Conservation (phyloP, 1,140 invertebrate species). For the Diorhabda carinulata region DNA sequence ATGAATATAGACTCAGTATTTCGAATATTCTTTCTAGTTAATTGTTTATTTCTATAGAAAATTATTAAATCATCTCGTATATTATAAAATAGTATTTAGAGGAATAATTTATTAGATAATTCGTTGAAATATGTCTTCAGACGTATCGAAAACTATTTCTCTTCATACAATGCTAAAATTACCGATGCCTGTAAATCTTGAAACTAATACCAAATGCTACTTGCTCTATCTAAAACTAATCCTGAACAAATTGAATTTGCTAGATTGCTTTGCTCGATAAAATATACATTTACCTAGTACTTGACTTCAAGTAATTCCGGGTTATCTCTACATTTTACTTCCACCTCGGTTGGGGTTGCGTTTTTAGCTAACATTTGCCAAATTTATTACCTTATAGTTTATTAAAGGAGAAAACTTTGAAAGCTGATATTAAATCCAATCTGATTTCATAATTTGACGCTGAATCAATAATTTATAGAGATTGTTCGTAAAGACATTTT, state of each 20-base stretch:
- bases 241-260: constrained; percentile 48
- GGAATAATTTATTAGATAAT: too few relatives aligned
- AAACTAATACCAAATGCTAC: constrained; percentile 41
- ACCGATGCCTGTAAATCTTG: constrained; percentile 32
- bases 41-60: too few relatives aligned
- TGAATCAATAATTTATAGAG: neutral
- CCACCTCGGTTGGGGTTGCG: constrained; percentile 18
- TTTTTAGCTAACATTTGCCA: constrained; percentile 17
- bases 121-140: too few relatives aligned
- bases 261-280: constrained; percentile 48
- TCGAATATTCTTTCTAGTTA: too few relatives aligned
- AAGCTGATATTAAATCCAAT: neutral
- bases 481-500: neutral
- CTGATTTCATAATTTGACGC: neutral
- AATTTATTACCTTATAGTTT: constrained; percentile 15
- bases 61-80: too few relatives aligned
- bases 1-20: too few relatives aligned
- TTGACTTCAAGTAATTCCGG: constrained; percentile 29
- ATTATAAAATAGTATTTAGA: too few relatives aligned
- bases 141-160: constrained; percentile 14
- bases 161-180: constrained; percentile 36
- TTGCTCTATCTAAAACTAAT: constrained; percentile 45
- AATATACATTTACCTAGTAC: constrained; percentile 47
- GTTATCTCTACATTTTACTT: constrained; percentile 27
- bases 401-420: constrained; percentile 5